phyloP scores from a whole-genome alignment of 2,797 vertebrate genomes.

The Syngnathus rostellatus region DNA sequence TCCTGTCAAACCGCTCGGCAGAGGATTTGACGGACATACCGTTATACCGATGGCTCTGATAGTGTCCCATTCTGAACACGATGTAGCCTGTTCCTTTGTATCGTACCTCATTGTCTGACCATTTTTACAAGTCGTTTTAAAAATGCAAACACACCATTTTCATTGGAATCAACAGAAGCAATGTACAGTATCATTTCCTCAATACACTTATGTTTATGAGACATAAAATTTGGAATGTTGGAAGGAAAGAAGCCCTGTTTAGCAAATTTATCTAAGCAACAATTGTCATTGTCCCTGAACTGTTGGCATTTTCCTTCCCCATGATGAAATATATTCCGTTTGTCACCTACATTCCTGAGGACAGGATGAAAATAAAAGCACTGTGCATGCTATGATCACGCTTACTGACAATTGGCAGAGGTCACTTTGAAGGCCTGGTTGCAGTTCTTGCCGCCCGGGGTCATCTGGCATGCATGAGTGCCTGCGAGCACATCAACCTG shows the following conservation, averaged over 20 bases:
- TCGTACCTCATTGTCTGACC: too few species aligned
- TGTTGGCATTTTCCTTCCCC: conserved; percentile 26
- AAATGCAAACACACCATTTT: too few species aligned
- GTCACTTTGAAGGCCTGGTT: conserved; percentile 66
- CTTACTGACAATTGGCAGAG: conserved; percentile 57
- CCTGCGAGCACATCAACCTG: conserved; percentile 55
- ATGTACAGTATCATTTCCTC: too few species aligned
- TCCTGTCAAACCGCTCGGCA: neutral
- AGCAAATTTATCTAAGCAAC: conserved; percentile 43
- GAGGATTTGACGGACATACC: too few species aligned
- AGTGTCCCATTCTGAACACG: neutral
- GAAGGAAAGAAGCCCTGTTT: conserved; percentile 1
- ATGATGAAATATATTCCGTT: conserved; percentile 41
- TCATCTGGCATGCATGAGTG: conserved; percentile 52
- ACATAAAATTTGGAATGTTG: too few species aligned
- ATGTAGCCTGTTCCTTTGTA: neutral
- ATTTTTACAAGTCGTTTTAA: too few species aligned
- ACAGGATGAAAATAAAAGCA: conserved; percentile 45
- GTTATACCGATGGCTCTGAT: neutral
- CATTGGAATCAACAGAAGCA: too few species aligned
- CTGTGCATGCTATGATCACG: conserved; percentile 55
- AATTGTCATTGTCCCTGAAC: conserved; percentile 28
- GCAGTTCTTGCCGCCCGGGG: conserved; percentile 62
- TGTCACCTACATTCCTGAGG: conserved; percentile 47
- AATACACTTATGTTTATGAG: too few species aligned